Conservation (phyloP, 2,888 invertebrate species). For the Eubasilissa splendida region DNA sequence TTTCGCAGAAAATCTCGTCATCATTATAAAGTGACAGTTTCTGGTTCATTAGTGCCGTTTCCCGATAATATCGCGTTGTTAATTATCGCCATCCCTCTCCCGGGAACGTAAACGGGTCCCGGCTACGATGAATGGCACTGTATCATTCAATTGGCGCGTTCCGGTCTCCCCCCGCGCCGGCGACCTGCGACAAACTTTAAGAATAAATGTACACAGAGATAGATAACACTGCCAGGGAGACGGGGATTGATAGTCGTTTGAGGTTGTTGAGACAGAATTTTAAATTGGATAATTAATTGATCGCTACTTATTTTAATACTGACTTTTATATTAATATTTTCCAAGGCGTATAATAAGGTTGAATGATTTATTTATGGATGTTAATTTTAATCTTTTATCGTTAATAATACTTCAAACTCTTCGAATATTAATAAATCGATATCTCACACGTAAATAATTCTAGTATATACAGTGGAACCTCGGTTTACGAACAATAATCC, state of each 20-base stretch:
- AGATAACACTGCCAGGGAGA: background rate
- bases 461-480: too few relatives aligned
- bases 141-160: constrained; percentile 2
- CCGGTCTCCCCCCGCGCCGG: background rate
- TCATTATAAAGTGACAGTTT: background rate
- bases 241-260: background rate
- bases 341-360: too few relatives aligned
- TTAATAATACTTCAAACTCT: too few relatives aligned
- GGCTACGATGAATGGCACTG: background rate
- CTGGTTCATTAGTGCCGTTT: background rate
- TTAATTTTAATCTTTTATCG: too few relatives aligned
- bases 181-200: background rate
- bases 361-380: too few relatives aligned
- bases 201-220: background rate
- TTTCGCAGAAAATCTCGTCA: too few relatives aligned
- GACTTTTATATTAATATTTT: too few relatives aligned
- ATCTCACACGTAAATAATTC: too few relatives aligned
- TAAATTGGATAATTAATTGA: background rate
- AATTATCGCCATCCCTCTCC: background rate
- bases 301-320: too few relatives aligned
- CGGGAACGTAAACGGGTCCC: background rate
- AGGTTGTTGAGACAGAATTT: background rate
- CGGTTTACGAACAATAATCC: too few relatives aligned
- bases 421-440: too few relatives aligned
- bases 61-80: background rate